phyloP scores from a whole-genome alignment of 92 coral and sea anemone genomes.

The Diadumene lineata region DNA sequence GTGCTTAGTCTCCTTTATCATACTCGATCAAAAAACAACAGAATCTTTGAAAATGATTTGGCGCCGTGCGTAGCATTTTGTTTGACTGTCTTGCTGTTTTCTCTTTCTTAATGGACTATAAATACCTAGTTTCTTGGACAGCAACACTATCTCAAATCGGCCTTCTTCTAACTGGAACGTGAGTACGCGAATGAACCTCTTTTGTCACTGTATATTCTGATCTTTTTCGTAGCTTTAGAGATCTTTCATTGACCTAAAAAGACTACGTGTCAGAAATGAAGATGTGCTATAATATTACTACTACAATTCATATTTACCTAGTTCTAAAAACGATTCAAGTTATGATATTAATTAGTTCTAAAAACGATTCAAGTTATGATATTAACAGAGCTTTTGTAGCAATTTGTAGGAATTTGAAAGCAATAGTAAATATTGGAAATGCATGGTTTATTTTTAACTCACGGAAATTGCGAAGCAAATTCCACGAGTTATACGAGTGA shows the following conservation, averaged over 20 bases:
- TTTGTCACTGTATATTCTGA: not conserved
- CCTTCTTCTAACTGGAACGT: constrained; percentile 80
- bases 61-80: too few relatives aligned
- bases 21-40: constrained; percentile 26
- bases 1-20: constrained; percentile 15
- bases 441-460: too few relatives aligned
- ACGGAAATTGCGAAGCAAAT: too few relatives aligned
- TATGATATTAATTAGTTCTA: too few relatives aligned
- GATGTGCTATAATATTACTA: not conserved
- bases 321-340: too few relatives aligned
- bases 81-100: too few relatives aligned
- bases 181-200: constrained; percentile 25
- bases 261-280: not conserved
- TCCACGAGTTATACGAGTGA: too few relatives aligned
- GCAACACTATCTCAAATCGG: constrained; percentile 72
- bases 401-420: too few relatives aligned
- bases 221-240: not conserved
- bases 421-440: too few relatives aligned
- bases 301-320: not conserved
- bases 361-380: too few relatives aligned
- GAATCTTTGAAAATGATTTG: constrained; percentile 1
- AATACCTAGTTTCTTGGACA: constrained; percentile 57
- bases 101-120: constrained; percentile 45
- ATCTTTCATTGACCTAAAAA: too few relatives aligned
- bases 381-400: too few relatives aligned